Evolutionary conservation across 2,888 invertebrate genomes (phyloP).

Genomic region (Conops quadrifasciatus): DNA sequence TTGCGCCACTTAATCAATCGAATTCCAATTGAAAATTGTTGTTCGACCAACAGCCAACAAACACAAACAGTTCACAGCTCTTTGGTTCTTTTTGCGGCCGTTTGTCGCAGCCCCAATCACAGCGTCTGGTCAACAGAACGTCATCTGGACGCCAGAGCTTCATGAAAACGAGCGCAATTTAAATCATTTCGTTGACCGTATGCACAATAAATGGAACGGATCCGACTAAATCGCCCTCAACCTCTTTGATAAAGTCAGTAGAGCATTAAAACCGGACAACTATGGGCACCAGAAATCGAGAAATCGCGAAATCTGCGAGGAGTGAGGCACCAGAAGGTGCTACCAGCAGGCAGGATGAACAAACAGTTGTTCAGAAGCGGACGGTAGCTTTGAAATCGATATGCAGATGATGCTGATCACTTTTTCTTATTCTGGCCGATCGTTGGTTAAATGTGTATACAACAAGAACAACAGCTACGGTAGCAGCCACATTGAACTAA

Average conservation of each 20-base stretch:
- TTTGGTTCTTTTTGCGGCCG: background rate
- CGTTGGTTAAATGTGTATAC: constrained; percentile 13
- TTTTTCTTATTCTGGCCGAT: constrained; percentile 20
- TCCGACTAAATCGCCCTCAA: background rate
- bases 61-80: constrained; percentile 17
- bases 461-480: constrained; percentile 3
- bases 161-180: constrained; percentile 22
- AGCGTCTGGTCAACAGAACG: background rate
- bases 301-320: background rate
- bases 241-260: no score
- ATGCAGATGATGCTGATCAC: constrained; percentile 43
- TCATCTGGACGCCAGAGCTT: background rate
- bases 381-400: constrained; percentile 52
- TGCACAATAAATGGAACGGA: constrained; percentile 31
- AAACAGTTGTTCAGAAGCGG: constrained; percentile 34
- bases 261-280: no score
- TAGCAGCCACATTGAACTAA: constrained; percentile 14
- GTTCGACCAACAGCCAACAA: constrained; percentile 25
- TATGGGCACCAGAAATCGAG: no score
- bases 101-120: background rate
- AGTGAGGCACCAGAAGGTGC: background rate
- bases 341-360: constrained; percentile 1
- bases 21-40: constrained; percentile 44
- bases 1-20: constrained; percentile 48
- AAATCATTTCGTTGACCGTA: constrained; percentile 29